Evolutionary conservation across 2,797 vertebrate species (phyloP).

Genomic region (Melanotaenia parkinsoni): DNA sequence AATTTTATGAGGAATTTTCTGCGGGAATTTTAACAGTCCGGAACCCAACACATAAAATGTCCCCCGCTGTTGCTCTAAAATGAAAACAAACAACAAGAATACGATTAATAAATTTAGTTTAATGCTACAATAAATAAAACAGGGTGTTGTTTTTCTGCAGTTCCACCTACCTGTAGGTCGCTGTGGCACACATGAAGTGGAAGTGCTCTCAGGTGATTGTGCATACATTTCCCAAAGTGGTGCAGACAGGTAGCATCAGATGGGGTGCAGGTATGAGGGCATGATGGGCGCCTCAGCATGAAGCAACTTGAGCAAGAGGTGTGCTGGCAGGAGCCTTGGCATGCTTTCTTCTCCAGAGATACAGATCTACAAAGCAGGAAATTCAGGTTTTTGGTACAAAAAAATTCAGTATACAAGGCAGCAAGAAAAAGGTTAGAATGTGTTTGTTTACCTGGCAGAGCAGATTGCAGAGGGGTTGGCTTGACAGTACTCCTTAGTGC

Average conservation of each 20-base stretch:
- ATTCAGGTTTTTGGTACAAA: neutral
- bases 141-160: neutral
- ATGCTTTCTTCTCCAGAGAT: conserved; percentile 64
- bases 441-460: conserved; percentile 73
- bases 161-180: conserved; percentile 69
- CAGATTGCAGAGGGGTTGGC: conserved; percentile 74
- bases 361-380: conserved; percentile 57
- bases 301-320: conserved; percentile 81
- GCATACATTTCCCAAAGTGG: conserved; percentile 78
- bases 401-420: neutral
- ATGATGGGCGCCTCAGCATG: conserved; percentile 68
- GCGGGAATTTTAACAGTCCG: conserved; percentile 59
- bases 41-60: conserved; percentile 77
- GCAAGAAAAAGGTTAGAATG: neutral
- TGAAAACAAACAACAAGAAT: conserved; percentile 19
- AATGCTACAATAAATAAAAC: neutral
- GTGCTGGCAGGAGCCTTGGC: conserved; percentile 80
- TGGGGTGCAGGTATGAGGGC: conserved; percentile 68
- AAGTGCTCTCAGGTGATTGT: conserved; percentile 59
- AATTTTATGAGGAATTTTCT: conserved; percentile 25
- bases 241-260: conserved; percentile 73
- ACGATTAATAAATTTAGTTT: neutral
- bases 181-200: conserved; percentile 61
- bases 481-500: conserved; percentile 78
- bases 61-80: conserved; percentile 67